These are phyloP conservation scores for Rhagoletis pomonella DNA, from an alignment of 1,140 invertebrate genomes.

Conservation along the genomic window DNA sequence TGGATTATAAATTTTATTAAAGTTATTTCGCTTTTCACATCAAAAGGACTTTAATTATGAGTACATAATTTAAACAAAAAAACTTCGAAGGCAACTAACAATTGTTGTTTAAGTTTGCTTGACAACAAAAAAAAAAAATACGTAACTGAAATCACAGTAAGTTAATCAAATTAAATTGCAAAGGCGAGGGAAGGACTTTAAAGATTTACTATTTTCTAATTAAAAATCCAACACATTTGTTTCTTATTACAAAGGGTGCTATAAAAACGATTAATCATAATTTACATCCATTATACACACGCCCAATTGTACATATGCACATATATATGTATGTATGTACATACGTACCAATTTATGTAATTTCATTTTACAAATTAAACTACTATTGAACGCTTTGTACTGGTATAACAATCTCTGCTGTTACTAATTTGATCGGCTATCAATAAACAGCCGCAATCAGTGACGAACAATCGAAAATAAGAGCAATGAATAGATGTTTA, in stretches of 20 bases:
- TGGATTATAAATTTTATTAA: too few relatives aligned
- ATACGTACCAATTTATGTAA: not conserved
- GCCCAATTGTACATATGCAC: not conserved
- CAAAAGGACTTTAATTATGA: too few relatives aligned
- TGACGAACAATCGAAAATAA: not conserved
- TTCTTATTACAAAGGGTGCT: not conserved
- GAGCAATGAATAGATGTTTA: too few relatives aligned
- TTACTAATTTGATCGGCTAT: constrained; percentile 30
- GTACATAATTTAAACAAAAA: too few relatives aligned
- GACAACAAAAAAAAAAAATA: not conserved
- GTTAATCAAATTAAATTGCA: not conserved
- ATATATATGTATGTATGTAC: too few relatives aligned
- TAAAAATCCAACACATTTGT: not conserved
- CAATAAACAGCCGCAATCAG: not conserved
- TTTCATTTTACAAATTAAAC: not conserved
- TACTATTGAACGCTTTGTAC: not conserved
- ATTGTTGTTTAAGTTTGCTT: too few relatives aligned
- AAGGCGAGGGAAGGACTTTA: not conserved
- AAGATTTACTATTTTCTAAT: not conserved
- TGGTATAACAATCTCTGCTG: not conserved
- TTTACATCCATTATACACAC: not conserved
- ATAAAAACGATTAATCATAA: constrained; percentile 15
- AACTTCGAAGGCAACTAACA: too few relatives aligned
- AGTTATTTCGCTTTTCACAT: too few relatives aligned
- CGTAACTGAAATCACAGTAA: not conserved